These are phyloP conservation scores for Halesus radiatus DNA, from an alignment of 1,140 invertebrate genomes.

Conservation along the genomic window DNA sequence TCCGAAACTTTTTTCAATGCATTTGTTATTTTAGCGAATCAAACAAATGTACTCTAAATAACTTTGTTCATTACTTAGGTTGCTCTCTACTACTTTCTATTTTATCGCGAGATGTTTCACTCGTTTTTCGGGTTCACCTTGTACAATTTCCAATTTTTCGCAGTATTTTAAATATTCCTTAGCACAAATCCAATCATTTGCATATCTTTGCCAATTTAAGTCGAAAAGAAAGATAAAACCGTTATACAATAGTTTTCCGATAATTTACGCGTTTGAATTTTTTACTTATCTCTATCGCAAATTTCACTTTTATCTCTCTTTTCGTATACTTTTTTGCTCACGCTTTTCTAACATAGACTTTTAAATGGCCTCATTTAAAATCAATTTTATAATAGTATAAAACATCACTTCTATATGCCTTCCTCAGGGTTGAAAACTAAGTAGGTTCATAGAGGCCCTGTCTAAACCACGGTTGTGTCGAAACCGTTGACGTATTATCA, in stretches of 20 bases:
- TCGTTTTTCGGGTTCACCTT: neutral
- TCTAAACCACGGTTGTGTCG: no score
- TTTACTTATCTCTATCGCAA: neutral
- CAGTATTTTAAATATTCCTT: neutral
- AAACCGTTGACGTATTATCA: no score
- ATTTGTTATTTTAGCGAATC: constrained; percentile 12
- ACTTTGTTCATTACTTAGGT: neutral
- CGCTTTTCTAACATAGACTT: no score
- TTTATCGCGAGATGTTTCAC: neutral
- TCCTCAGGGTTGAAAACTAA: no score
- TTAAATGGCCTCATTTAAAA: no score
- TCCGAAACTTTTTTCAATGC: constrained; percentile 12
- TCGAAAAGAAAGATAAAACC: neutral
- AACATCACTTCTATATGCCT: no score
- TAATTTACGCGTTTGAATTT: neutral
- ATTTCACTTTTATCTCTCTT: neutral
- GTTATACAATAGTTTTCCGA: neutral
- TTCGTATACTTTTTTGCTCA: no score
- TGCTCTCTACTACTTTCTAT: neutral
- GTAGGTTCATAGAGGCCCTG: no score
- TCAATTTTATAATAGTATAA: no score
- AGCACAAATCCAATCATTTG: neutral
- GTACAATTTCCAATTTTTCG: neutral
- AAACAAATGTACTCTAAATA: constrained; percentile 2
- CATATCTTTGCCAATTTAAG: constrained; percentile 7